Conservation (phyloP, 2,888 invertebrate genomes). For the Brachycybe producta region DNA sequence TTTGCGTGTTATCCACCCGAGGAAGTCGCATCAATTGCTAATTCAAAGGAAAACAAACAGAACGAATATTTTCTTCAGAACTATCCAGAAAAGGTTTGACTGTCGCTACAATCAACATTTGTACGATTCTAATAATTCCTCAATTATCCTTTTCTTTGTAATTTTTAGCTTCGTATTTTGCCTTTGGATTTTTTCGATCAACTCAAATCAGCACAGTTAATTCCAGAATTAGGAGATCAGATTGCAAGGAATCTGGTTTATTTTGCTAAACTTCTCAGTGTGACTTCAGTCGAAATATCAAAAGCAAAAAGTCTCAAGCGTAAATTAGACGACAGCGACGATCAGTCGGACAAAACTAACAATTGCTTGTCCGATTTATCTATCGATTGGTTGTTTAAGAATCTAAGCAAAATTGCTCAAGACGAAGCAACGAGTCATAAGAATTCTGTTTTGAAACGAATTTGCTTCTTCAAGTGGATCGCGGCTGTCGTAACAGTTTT, state of each 20-base stretch:
- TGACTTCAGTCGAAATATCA: too few species aligned
- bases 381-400: too few species aligned
- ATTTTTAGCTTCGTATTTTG: constrained; percentile 28
- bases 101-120: constrained; percentile 2
- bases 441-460: constrained; percentile 50
- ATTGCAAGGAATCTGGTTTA: constrained; percentile 7
- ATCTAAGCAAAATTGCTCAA: too few species aligned
- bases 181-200: constrained; percentile 26
- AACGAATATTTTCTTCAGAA: neutral
- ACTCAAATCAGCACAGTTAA: constrained; percentile 4
- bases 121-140: too few species aligned
- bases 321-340: too few species aligned
- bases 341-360: too few species aligned
- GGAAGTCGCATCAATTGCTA: constrained; percentile 29
- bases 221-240: constrained; percentile 1
- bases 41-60: neutral
- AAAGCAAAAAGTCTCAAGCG: too few species aligned
- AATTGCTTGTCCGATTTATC: too few species aligned
- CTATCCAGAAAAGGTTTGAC: constrained; percentile 4
- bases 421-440: too few species aligned
- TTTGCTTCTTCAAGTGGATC: constrained; percentile 67
- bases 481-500: constrained; percentile 57
- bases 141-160: neutral
- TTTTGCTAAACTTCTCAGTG: constrained; percentile 4
- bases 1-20: constrained; percentile 49